These are phyloP conservation scores for Volucella zonaria DNA, from an alignment of 2,888 invertebrate species.

Conservation along the genomic window DNA sequence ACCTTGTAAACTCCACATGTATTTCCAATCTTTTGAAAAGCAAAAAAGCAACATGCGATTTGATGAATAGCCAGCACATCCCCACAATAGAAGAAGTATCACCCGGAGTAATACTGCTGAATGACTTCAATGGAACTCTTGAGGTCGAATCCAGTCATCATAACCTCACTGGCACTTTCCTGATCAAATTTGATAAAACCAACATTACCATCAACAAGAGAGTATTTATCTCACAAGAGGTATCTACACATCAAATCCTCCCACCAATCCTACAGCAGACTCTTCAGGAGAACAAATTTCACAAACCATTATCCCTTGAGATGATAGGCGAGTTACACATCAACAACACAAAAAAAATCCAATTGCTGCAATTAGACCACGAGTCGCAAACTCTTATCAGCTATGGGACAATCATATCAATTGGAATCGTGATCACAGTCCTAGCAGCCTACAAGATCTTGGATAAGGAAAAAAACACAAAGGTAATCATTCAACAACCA, in stretches of 20 bases:
- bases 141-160: slow-evolving; percentile 9
- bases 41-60: slow-evolving; percentile 21
- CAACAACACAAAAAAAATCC: too few species aligned
- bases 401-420: too few species aligned
- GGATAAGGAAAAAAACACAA: too few species aligned
- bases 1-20: too few species aligned
- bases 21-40: too few species aligned
- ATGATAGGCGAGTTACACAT: too few species aligned
- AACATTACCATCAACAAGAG: slow-evolving; percentile 20
- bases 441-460: too few species aligned
- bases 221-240: slow-evolving; percentile 1
- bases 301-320: background rate
- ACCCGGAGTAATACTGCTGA: slow-evolving; percentile 35
- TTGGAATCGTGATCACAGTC: too few species aligned
- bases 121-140: slow-evolving; percentile 19
- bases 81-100: slow-evolving; percentile 23
- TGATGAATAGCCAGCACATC: slow-evolving; percentile 28
- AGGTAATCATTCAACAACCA: too few species aligned
- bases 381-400: too few species aligned
- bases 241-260: background rate
- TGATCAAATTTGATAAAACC: slow-evolving; percentile 18
- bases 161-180: slow-evolving; percentile 30
- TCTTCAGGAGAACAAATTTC: slow-evolving; percentile 1
- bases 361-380: too few species aligned
- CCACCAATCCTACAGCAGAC: slow-evolving; percentile 5